These are phyloP conservation scores for Leptinotarsa juncta DNA, from an alignment of 2,888 invertebrate species.

Conservation along the genomic window DNA sequence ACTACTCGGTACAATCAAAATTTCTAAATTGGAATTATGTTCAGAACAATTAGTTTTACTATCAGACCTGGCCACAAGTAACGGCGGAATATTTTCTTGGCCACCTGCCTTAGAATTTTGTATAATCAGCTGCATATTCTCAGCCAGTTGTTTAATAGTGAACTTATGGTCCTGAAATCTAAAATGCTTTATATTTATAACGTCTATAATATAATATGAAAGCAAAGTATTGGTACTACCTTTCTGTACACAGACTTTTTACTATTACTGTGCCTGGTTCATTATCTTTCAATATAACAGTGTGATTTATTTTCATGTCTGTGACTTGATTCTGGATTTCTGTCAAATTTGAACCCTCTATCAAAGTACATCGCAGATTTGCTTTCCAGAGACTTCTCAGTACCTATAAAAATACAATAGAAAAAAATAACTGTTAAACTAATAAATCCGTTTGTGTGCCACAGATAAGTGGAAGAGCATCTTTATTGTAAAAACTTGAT, in stretches of 20 bases:
- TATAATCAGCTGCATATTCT: constrained; percentile 76
- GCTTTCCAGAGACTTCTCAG: constrained; percentile 77
- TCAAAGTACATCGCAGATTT: constrained; percentile 74
- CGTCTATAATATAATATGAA: not conserved
- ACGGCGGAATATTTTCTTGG: constrained; percentile 42
- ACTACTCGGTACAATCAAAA: constrained; percentile 73
- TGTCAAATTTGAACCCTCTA: constrained; percentile 72
- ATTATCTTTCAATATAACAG: constrained; percentile 73
- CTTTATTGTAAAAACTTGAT: no score
- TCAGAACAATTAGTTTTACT: constrained; percentile 53
- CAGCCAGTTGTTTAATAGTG: constrained; percentile 73
- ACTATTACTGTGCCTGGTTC: constrained; percentile 70
- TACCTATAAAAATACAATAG: constrained; percentile 57
- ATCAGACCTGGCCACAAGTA: constrained; percentile 55
- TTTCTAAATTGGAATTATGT: constrained; percentile 68
- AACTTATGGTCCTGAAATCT: constrained; percentile 76
- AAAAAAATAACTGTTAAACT: not conserved
- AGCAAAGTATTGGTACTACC: constrained; percentile 57
- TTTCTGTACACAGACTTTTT: constrained; percentile 74
- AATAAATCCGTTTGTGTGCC: no score
- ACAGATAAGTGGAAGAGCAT: no score
- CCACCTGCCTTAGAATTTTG: constrained; percentile 59
- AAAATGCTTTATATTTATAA: constrained; percentile 13
- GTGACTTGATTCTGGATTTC: constrained; percentile 75
- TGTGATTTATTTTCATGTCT: constrained; percentile 72